Evolutionary conservation across 2,888 invertebrate genomes (phyloP), one percentile per base, ranked within the genome.

Genomic region (Pasiphila rectangulata): DNA sequence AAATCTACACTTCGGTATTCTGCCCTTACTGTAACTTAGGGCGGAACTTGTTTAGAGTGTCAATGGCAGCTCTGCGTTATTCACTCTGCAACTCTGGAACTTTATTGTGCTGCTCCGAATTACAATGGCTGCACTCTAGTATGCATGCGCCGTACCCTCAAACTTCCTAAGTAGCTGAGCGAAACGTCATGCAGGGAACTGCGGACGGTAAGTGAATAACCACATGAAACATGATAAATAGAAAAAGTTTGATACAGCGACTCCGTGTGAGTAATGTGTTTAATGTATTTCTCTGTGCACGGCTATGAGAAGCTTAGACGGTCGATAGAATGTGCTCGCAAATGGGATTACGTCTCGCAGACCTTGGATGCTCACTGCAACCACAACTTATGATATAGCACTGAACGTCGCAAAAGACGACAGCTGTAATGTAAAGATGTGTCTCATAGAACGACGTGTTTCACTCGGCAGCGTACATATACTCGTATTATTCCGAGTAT

Each of bases 31-130:
- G 34, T 34, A 73, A 70, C 64, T 75, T 71, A 61, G 69, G 61
- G 45, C 59, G 64, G 63, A 70, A 74, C 72, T 76, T 72, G 71
- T 66, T 69, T 66, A 67, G 61, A 64, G 74, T 75, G 75, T 74
- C 76, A 72, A 71, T 75, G 74, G 65, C 74, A 68, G 64, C 64
- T 63, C 62, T 56, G 59, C 58, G 63, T 64, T 73, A 67, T 72
- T 65, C 69, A 69, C 67, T 65, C 56, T 43, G 51, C 59, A 62
- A 67, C 58, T 62, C 61, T 53, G 61, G 56, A 58, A 70, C 59
- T 70, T 69, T 68, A 69, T 64, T 64, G 67, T 66, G 51, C 55
- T 42, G 52, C 54, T 59, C 54, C 66, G 67, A 61, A 71, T 65
- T 63, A 69, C 67, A 68, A 70, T 68, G 57, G 59, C 53, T 63